These are phyloP conservation scores for Ashinkailepas kermadecensis DNA, from an alignment of 2,888 invertebrate genomes.

Conservation along the genomic window DNA sequence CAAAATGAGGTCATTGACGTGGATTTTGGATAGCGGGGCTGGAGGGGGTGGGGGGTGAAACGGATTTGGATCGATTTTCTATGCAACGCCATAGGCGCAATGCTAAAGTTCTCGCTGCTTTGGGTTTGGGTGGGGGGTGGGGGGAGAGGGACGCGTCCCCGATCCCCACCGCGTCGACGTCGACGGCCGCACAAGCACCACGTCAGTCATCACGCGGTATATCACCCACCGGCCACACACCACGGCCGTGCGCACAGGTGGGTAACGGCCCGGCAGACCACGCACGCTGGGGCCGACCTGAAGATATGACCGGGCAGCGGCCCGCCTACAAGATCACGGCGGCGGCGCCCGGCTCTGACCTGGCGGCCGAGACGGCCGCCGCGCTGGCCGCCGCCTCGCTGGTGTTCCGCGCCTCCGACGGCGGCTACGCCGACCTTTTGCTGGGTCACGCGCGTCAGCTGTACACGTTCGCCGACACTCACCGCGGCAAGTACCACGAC, in stretches of 20 bases:
- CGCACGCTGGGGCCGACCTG: conserved; percentile 46
- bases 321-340: conserved; percentile 29
- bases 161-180: too few species aligned
- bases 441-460: conserved; percentile 34
- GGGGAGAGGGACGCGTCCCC: too few species aligned
- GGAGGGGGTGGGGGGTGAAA: too few species aligned
- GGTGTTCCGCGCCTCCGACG: conserved; percentile 36
- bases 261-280: conserved; percentile 53
- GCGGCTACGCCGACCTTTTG: conserved; percentile 32
- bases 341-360: conserved; percentile 36
- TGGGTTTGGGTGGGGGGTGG: too few species aligned
- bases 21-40: too few species aligned
- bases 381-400: conserved; percentile 41
- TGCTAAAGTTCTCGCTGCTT: too few species aligned
- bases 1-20: too few species aligned
- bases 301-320: conserved; percentile 34
- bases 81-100: too few species aligned
- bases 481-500: conserved; percentile 34
- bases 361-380: conserved; percentile 42
- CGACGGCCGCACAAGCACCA: too few species aligned
- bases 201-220: too few species aligned
- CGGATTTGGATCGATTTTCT: too few species aligned
- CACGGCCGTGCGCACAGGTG: conserved; percentile 38
- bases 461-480: conserved; percentile 34
- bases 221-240: too few species aligned